phyloP scores from a whole-genome alignment of 2,797 vertebrate species.

The Ispidina picta region DNA sequence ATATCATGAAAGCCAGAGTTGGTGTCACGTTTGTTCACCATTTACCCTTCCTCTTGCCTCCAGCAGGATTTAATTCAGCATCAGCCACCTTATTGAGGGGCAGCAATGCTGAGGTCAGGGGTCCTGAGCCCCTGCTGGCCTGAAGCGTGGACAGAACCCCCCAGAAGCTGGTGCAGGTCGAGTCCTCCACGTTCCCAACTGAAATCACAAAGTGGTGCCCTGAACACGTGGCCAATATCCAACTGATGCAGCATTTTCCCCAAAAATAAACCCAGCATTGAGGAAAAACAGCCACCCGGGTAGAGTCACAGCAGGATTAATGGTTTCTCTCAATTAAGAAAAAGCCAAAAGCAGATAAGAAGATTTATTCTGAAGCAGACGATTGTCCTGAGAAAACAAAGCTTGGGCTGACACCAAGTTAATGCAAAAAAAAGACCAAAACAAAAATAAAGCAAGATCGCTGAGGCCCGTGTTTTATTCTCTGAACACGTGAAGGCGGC shows the following conservation, averaged over 20 bases:
- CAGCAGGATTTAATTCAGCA: background rate
- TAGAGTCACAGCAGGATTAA: background rate
- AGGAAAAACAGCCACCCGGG: background rate
- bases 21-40: background rate
- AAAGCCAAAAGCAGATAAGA: background rate
- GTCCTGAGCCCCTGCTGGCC: background rate
- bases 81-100: background rate
- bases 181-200: background rate
- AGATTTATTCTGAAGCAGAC: conserved; percentile 2
- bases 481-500: conserved; percentile 84
- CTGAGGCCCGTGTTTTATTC: conserved; percentile 1
- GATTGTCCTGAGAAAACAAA: background rate
- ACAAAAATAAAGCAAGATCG: too few species aligned
- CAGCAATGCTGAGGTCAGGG: background rate
- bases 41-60: background rate
- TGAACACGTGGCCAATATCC: background rate
- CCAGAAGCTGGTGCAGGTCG: background rate
- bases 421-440: background rate
- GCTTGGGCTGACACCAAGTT: background rate
- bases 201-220: background rate
- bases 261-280: too few species aligned
- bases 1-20: conserved; percentile 50
- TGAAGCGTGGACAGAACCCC: background rate
- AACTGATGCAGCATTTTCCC: background rate
- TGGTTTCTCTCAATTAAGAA: background rate